Base-by-base conservation (phyloP, 1,140 invertebrate genomes). In the Linepithema humile region DNA sequence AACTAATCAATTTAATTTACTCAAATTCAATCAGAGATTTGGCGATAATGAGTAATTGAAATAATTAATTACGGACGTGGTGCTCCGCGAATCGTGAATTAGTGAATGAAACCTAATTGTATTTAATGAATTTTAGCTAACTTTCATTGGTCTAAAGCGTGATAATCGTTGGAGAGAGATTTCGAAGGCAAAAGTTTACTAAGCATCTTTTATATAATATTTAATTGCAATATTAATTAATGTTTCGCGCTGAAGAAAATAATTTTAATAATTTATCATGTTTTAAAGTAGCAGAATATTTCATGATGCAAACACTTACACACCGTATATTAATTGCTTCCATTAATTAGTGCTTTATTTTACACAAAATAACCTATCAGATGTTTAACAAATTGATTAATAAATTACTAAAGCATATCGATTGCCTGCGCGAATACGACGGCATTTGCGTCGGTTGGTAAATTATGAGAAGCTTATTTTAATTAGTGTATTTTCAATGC, bases 91-190 rank as follows among this genome's bases (percentile, higher is more conserved):
- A 69, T 69, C 26, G 23, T 17, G 55, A 78, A 78, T 78, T 78
- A 78, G 64, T 80, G 57, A 80, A 80, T 80, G 50, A 70, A 57
- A 50, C 26, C 23, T 57, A 80, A 80, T 70, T 70, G 75, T 40
- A 55, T 1, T 70, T 70, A 69, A 57, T 80, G 48, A 69, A 80
- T 80, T 55, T 23, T 17, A 26, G 45, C 26, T 43, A 80, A 80
- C 50, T 69, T 80, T 70, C 26, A 26, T 69, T 70, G 15, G 38
- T n/a, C n/a, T 40, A 35, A 40, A 70, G 23, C 64, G 50, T 3
- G 23, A 80, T 80, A 80, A 80, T 69, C 38, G 48, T 17, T 29
- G 10, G 23, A 38, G 62, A 17, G 48, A 70, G n/a, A 69, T 57
- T 57, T 80, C 45, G n/a, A 70, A 57, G 48, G 38, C 48, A 17